Evolutionary conservation across 2,113 vertebrate genomes (phyloP), one percentile per base, ranked within the genome.

Genomic region (Vidua macroura): DNA sequence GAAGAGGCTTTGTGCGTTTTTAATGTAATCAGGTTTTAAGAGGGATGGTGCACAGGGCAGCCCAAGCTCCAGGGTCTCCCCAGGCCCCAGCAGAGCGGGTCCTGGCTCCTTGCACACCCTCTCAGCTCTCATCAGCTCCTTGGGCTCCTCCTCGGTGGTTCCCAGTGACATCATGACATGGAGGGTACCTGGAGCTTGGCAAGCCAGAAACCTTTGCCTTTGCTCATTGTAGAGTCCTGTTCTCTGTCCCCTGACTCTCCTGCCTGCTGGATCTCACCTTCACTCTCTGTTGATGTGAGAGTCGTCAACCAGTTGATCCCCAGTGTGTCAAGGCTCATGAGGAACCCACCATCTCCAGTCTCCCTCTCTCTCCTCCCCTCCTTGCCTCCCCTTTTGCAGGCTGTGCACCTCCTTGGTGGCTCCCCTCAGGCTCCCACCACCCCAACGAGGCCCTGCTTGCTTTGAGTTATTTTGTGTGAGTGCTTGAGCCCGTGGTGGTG

Each of bases 1-100:
- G 68, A 87, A 83, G 86, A 90, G 84, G 75, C 85, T 97, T 94
- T 83, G 78, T 39, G 55, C 1, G 0, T 93, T 93, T 96, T 93
- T 94, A 83, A 83, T 87, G 86, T 96, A 97, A 97, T 95, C 94
- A 83, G 67, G 60, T 96, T 96, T 96, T 92, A 88, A 81, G 83
- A 62, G 33, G 70, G 74, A 73, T 43, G 84, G 73, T 58, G 49
- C 6, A 7, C 3, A 17, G 88, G 86, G 80, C 77, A 90, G 70
- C 77, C 67, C 49, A 15, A 63, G 91, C 53, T 67, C 60, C 4
- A 7, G 52, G 62, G 67, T 72, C 78, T 85, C 33, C 43, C 37
- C 35, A 23, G 51, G 64, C 70, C 69, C 62, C 30, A 46, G 51
- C 20, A 44, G 70, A 83, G 73, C 52, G 37, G 51, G 19, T 77